These are phyloP conservation scores for Spisula solida DNA, from an alignment of 2,888 invertebrate species.

Conservation along the genomic window DNA sequence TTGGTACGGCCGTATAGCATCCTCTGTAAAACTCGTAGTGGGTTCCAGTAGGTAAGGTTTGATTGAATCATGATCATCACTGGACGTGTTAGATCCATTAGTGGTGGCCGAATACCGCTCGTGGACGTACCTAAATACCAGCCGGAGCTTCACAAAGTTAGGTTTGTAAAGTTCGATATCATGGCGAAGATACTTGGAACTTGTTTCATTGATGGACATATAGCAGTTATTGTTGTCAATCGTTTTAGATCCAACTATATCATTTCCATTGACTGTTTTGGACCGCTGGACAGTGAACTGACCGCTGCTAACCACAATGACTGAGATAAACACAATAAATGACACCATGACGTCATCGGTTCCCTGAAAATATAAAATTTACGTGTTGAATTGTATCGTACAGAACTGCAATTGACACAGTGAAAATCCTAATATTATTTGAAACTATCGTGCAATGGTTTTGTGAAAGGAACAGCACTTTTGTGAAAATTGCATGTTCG, in stretches of 20 bases:
- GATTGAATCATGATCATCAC: not conserved
- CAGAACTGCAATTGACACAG: too few species aligned
- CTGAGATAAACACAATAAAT: not conserved
- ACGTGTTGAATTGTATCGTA: not conserved
- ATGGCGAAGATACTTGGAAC: constrained; percentile 36
- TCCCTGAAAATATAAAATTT: constrained; percentile 2
- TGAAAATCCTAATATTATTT: too few species aligned
- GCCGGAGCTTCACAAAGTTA: constrained; percentile 40
- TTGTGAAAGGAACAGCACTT: too few species aligned
- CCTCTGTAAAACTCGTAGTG: constrained; percentile 37
- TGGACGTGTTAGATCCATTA: not conserved
- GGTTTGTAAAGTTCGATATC: constrained; percentile 33
- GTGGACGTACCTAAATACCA: constrained; percentile 29
- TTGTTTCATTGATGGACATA: constrained; percentile 39
- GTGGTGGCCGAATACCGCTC: not conserved
- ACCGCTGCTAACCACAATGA: not conserved
- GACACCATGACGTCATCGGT: not conserved
- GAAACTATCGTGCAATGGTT: too few species aligned
- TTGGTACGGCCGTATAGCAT: constrained; percentile 42
- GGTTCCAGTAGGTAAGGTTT: constrained; percentile 34
- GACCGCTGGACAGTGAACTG: not conserved
- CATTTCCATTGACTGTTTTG: not conserved
- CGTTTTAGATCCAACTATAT: not conserved
- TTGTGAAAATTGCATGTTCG: too few species aligned
- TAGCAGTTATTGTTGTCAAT: not conserved